A percentile compares a stretch with the other conserved stretches of the same genome.
These are phyloP conservation scores for Datnioides undecimradiatus DNA, from an alignment of 2,113 vertebrate genomes.

Conservation along the genomic window DNA sequence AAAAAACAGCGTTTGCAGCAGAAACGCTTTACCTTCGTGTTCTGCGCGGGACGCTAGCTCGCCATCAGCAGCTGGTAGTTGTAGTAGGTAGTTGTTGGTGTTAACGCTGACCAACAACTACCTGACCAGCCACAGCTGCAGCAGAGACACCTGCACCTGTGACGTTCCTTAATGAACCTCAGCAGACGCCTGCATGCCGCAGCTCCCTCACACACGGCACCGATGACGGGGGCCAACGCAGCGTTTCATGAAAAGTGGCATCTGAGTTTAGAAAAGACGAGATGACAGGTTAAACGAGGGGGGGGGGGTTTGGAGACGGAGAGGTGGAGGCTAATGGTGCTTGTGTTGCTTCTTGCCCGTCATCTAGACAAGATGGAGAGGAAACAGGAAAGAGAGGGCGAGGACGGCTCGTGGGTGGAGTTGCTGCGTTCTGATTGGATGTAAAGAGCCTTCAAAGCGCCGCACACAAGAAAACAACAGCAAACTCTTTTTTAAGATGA, in stretches of 20 bases:
- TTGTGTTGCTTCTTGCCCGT: neutral
- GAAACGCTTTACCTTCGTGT: neutral
- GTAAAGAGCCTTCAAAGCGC: slow-evolving; percentile 6
- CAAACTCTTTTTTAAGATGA: neutral
- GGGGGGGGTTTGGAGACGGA: neutral
- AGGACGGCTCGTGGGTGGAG: neutral
- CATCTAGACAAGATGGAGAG: neutral
- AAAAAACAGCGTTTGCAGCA: neutral
- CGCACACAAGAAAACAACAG: neutral
- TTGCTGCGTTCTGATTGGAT: neutral
- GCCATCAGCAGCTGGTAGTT: neutral
- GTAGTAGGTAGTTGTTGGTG: no score
- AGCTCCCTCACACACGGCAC: neutral
- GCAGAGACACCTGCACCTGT: neutral
- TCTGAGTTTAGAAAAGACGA: neutral
- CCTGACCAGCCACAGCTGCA: neutral
- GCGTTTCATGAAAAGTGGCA: neutral
- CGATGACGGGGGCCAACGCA: no score
- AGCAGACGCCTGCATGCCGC: no score
- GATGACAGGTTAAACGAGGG: neutral
- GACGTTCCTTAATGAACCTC: neutral
- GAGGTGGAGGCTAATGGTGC: neutral
- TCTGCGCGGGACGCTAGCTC: neutral
- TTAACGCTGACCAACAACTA: no score
- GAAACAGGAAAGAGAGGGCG: neutral